Evolutionary conservation across 2,888 invertebrate genomes (phyloP).

Genomic region (Eulithis prunata): DNA sequence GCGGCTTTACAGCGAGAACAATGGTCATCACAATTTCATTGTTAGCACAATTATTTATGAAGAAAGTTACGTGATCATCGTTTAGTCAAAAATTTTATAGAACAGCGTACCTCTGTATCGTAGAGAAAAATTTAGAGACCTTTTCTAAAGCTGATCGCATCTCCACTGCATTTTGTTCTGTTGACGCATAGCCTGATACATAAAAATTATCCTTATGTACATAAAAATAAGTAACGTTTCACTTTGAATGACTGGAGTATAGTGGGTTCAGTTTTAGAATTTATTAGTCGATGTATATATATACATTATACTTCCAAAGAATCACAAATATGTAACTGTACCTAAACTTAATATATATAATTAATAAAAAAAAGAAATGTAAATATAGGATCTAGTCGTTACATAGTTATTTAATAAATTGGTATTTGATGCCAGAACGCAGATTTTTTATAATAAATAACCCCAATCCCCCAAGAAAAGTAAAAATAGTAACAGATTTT

Average conservation of each 20-base stretch:
- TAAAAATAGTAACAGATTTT: too few relatives aligned
- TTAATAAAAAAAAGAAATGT: constrained; percentile 31
- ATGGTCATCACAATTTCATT: constrained; percentile 37
- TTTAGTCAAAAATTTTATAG: background rate
- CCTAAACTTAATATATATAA: constrained; percentile 22
- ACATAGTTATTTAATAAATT: constrained; percentile 27
- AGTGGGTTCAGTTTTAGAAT: background rate
- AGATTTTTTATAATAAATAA: background rate
- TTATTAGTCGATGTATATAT: constrained; percentile 5
- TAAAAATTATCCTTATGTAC: too few relatives aligned
- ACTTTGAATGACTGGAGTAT: too few relatives aligned
- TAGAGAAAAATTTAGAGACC: too few relatives aligned
- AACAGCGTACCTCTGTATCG: too few relatives aligned
- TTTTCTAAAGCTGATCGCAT: too few relatives aligned
- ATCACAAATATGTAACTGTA: constrained; percentile 14
- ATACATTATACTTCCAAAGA: constrained; percentile 12
- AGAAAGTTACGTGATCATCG: constrained; percentile 50
- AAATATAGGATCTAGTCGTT: constrained; percentile 42
- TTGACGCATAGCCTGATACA: too few relatives aligned
- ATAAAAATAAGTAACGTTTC: too few relatives aligned
- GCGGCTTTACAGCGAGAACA: constrained; percentile 30
- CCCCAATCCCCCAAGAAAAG: background rate
- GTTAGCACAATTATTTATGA: constrained; percentile 41
- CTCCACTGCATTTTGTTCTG: too few relatives aligned
- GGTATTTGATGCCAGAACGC: constrained; percentile 27